Percentiles rank a stretch among this genome's conserved stretches.
phyloP scores from a whole-genome alignment of 2,113 vertebrate genomes.

The Deroptyus accipitrinus region DNA sequence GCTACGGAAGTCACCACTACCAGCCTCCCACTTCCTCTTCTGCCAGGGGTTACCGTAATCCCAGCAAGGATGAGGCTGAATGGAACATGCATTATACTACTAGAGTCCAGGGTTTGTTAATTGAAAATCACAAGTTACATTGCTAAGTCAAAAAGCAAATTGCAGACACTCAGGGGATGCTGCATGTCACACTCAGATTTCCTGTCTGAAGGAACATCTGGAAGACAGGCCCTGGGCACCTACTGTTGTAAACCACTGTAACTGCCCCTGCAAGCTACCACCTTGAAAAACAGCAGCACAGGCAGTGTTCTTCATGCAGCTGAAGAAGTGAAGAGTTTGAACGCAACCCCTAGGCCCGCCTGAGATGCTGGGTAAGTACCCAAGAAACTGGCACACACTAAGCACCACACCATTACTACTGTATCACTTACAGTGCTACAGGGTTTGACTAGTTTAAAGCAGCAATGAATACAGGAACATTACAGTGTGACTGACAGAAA shows the following conservation, averaged over 20 bases:
- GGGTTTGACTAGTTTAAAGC: neutral
- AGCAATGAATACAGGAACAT: neutral
- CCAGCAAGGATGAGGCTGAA: neutral
- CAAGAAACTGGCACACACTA: neutral
- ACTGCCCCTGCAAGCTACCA: neutral
- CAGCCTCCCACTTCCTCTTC: neutral
- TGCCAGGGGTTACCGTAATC: neutral
- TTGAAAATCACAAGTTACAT: neutral
- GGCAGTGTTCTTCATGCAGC: neutral
- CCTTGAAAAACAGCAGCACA: neutral
- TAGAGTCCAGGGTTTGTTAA: neutral
- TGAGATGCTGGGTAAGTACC: neutral
- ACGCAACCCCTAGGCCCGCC: neutral
- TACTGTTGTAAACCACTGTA: neutral
- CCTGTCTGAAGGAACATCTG: neutral
- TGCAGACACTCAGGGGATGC: neutral
- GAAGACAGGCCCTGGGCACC: neutral
- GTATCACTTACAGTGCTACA: accelerated
- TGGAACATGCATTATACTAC: accelerated
- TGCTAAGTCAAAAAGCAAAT: neutral
- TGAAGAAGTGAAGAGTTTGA: neutral
- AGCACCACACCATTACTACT: neutral
- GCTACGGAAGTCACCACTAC: neutral
- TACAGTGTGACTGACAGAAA: neutral
- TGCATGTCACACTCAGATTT: neutral